A percentile compares a stretch with the other conserved stretches of the same genome.
phyloP scores from a whole-genome alignment of 1,140 invertebrate genomes.

The Drosophila funebris region DNA sequence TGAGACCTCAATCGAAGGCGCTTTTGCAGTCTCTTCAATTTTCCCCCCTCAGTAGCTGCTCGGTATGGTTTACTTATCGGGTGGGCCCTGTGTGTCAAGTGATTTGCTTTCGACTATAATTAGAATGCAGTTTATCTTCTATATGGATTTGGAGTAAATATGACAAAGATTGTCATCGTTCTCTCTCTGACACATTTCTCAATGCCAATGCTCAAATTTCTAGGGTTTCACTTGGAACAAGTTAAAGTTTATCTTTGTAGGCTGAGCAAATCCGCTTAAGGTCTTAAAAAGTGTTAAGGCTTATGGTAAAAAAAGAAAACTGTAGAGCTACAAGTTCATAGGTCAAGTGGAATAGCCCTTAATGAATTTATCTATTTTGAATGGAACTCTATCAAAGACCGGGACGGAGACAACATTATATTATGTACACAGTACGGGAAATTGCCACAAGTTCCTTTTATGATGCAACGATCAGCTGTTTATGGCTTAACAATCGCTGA shows the following conservation, averaged over 20 bases:
- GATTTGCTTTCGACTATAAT: slow-evolving; percentile 37
- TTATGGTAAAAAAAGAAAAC: slow-evolving; percentile 34
- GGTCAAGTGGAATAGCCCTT: slow-evolving; percentile 33
- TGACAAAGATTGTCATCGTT: background rate
- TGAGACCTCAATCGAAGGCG: slow-evolving; percentile 48
- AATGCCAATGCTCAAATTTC: slow-evolving; percentile 40
- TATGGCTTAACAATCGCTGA: background rate
- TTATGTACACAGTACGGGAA: too few relatives aligned
- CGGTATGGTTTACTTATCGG: slow-evolving; percentile 25
- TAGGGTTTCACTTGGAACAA: slow-evolving; percentile 52
- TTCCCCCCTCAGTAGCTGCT: background rate
- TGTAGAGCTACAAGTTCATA: slow-evolving; percentile 30
- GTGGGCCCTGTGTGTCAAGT: slow-evolving; percentile 40
- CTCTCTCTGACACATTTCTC: slow-evolving; percentile 32
- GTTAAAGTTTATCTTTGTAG: slow-evolving; percentile 25
- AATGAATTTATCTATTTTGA: background rate
- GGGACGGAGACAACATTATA: background rate
- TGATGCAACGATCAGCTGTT: slow-evolving; percentile 22
- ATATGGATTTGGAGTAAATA: background rate
- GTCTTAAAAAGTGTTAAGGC: slow-evolving; percentile 48
- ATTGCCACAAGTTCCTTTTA: background rate
- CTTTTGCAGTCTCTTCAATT: background rate
- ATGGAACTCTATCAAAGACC: background rate
- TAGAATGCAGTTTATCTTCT: slow-evolving; percentile 27
- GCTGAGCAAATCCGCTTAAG: slow-evolving; percentile 55